Evolutionary conservation across 2,113 vertebrate species (phyloP).

Genomic region (Phalacrocorax brasilianus): DNA sequence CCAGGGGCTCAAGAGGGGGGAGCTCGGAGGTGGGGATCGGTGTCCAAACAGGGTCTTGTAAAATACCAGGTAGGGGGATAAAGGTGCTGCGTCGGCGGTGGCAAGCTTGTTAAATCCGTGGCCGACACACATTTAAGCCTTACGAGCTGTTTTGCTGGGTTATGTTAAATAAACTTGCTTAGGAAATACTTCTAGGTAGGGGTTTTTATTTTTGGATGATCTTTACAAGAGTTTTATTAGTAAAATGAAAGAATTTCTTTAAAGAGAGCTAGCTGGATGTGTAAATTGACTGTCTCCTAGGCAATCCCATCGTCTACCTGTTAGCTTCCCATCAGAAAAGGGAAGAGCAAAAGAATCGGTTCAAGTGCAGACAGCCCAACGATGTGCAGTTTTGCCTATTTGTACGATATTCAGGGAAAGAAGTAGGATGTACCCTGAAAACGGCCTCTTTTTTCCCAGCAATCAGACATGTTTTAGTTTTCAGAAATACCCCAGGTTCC

Average conservation of each 20-base stretch:
- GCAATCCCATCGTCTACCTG: rapidly evolving
- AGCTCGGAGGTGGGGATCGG: background rate
- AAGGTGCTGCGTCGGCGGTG: background rate
- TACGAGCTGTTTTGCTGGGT: background rate
- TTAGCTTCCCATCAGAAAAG: background rate
- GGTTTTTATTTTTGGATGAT: background rate
- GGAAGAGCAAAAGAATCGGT: rapidly evolving
- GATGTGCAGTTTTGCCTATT: background rate
- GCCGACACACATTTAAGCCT: background rate
- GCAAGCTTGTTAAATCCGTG: background rate
- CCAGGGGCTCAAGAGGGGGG: background rate
- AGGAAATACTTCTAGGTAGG: background rate
- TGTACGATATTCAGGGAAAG: background rate
- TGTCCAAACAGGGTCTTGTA: background rate
- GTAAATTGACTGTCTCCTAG: rapidly evolving
- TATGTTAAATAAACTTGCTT: background rate
- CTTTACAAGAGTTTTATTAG: background rate
- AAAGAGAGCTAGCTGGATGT: background rate
- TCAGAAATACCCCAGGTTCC: background rate
- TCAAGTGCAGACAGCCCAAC: rapidly evolving
- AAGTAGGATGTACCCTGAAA: background rate
- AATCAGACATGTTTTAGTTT: rapidly evolving
- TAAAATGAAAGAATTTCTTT: background rate
- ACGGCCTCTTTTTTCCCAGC: background rate
- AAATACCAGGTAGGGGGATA: rapidly evolving